Evolutionary conservation across 2,797 vertebrate genomes (phyloP).

Genomic region (Chelonia mydas): DNA sequence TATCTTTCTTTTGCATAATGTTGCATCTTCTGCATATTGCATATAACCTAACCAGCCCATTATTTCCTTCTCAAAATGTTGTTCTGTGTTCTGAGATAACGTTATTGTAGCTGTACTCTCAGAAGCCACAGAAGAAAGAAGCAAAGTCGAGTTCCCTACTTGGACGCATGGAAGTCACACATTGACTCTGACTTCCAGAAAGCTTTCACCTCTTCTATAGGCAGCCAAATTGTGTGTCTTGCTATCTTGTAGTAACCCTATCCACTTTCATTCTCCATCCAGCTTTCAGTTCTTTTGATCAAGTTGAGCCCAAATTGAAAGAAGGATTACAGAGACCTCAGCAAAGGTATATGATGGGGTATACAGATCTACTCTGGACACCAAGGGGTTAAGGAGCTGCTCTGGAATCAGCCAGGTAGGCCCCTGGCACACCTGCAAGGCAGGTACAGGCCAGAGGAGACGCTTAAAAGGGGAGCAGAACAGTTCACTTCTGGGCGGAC

Average conservation of each 20-base stretch:
- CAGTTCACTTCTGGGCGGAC: neutral
- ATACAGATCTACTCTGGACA: no score
- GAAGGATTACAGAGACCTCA: neutral
- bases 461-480: neutral
- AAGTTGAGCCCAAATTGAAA: neutral
- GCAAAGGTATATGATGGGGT: no score
- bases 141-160: neutral
- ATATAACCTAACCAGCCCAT: neutral
- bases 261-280: neutral
- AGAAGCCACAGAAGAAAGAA: constrained; percentile 35
- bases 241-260: neutral
- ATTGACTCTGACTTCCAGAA: constrained; percentile 19
- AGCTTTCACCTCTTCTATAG: neutral
- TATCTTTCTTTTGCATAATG: constrained; percentile 13
- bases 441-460: neutral
- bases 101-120: constrained; percentile 10
- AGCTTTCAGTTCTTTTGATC: no score
- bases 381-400: no score
- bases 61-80: neutral
- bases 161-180: constrained; percentile 5
- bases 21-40: constrained; percentile 29
- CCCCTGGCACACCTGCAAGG: no score
- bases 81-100: constrained; percentile 8
- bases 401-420: no score
- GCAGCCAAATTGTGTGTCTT: neutral